Evolutionary conservation across 2,797 vertebrate genomes (phyloP), one percentile per base, ranked within the genome.

Genomic region (Gastrophryne carolinensis): DNA sequence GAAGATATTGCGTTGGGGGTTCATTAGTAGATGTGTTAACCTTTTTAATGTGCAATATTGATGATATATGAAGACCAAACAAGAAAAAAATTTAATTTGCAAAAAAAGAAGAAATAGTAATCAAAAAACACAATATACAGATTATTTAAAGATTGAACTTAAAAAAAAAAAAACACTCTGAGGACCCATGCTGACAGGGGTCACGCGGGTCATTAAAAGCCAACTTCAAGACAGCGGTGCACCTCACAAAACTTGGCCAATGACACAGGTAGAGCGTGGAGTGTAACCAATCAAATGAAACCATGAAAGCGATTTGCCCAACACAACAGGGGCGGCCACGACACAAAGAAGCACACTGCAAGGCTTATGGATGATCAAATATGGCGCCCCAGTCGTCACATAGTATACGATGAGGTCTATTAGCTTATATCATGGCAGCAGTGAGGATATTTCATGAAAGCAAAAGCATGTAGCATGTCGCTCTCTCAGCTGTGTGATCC

Each of bases 91-190:
- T n/a, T n/a, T n/a, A n/a, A n/a, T n/a, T 15, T 76, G 69, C 69
- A 62, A 76, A 69, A 62, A 23, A 34, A 76, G 47, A 53, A 69
- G 29, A 26, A 47, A 49, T 49, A 49, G n/a, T n/a, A n/a, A n/a
- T n/a, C n/a, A 49, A 24, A 57, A 74, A 35, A 13, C 64, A 76
- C 64, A 68, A 62, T 69, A 76, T 76, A 75, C 65, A 76, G 44
- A 68, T 61, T 52, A 29, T 58, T 21, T 58, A 61, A 61, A 74
- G 17, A 75, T 24, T 13, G 24, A 68, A n/a, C n/a, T n/a, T n/a
- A n/a, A n/a, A n/a, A n/a, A n/a, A n/a, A n/a, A n/a, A n/a, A n/a
- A n/a, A n/a, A 68, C n/a, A 60, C 27, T 39, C 68, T 61, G 29
- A 11, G 44, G 41, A 52, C 17, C 63, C 17, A 9, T 8, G 26